Base-by-base conservation (phyloP, 2,797 vertebrate genomes). In the Sparidentex hasta region DNA sequence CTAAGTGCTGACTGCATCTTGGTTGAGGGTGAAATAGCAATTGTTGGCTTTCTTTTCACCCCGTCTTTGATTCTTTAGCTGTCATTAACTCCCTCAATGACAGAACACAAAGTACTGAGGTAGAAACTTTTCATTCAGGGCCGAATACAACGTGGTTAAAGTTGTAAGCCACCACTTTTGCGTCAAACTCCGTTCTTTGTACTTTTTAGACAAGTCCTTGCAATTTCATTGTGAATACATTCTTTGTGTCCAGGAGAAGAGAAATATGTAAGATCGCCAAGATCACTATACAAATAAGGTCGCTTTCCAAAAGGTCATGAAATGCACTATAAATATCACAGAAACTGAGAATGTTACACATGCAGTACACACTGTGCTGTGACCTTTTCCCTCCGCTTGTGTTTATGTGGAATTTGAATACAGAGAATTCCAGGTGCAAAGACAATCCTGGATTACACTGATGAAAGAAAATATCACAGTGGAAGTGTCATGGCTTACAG, bases 291-390 rank as follows among this genome's bases (percentile, higher is more conserved):
- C 21, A 46, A 71, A 29, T 50, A 71, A 44, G 23, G 50, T 14
- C 33, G 65, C 23, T 51, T 48, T 50, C 18, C 48, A 18, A 78
- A 85, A 81, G 61, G 58, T 72, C 46, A 72, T 51, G 11, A 59
- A 66, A 48, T 69, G 38, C 2, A 18, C 33, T 59, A 8, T 51
- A 75, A 81, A 81, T 73, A 77, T 56, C 50, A 48, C 21, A 64
- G 41, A 64, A 61, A 72, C 3, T 61, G 55, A 56, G 20, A 64
- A 56, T 38, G n/a, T 25, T 70, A 21, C 56, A 47, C 33, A 63
- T 41, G 14, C 29, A 11, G 0, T 43, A 47, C 1, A 61, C 47
- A 48, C 12, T 72, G 78, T 14, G n/a, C 56, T 57, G 7, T 66
- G 69, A 73, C 71, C 50, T 70, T 76, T 67, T 59, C 20, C 25